A percentile compares a stretch with the other conserved stretches of the same genome.
phyloP scores from a whole-genome alignment of 2,888 invertebrate genomes.

The Acleris sparsana region DNA sequence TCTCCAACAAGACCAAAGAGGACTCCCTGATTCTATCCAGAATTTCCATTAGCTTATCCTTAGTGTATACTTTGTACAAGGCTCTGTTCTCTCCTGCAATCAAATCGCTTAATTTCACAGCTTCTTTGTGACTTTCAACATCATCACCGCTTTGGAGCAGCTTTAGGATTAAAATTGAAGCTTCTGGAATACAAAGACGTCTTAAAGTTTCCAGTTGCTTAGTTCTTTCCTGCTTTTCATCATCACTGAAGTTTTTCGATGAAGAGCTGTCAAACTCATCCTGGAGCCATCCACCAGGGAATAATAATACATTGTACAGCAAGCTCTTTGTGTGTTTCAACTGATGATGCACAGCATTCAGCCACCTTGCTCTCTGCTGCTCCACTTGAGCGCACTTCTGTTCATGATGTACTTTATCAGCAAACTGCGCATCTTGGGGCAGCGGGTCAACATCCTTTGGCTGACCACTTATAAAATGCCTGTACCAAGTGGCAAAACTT shows the following conservation, averaged over 20 bases:
- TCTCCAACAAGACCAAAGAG: conserved; percentile 88
- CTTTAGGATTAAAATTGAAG: conserved; percentile 89
- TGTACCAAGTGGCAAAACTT: conserved; percentile 95
- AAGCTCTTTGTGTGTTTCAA: conserved; percentile 90
- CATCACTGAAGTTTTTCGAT: conserved; percentile 70
- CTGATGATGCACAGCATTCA: conserved; percentile 87
- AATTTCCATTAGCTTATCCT: conserved; percentile 89
- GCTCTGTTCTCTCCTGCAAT: conserved; percentile 91
- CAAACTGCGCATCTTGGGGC: conserved; percentile 87
- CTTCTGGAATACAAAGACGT: conserved; percentile 92
- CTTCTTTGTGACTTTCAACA: conserved; percentile 88
- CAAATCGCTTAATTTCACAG: conserved; percentile 88
- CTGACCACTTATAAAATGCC: conserved; percentile 90
- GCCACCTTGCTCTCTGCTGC: conserved; percentile 91
- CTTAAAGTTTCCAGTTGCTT: conserved; percentile 90
- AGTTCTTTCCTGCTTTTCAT: conserved; percentile 80
- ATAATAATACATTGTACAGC: conserved; percentile 93
- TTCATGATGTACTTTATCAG: conserved; percentile 94
- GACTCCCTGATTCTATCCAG: conserved; percentile 91
- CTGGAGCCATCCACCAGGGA: conserved; percentile 95
- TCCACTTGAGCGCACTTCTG: conserved; percentile 91
- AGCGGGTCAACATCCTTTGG: conserved; percentile 87
- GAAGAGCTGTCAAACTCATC: conserved; percentile 85
- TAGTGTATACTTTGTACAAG: conserved; percentile 91
- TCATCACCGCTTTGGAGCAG: conserved; percentile 90